Evolutionary conservation across 2,797 vertebrate genomes (phyloP).

Genomic region (Chloroceryle amazona): DNA sequence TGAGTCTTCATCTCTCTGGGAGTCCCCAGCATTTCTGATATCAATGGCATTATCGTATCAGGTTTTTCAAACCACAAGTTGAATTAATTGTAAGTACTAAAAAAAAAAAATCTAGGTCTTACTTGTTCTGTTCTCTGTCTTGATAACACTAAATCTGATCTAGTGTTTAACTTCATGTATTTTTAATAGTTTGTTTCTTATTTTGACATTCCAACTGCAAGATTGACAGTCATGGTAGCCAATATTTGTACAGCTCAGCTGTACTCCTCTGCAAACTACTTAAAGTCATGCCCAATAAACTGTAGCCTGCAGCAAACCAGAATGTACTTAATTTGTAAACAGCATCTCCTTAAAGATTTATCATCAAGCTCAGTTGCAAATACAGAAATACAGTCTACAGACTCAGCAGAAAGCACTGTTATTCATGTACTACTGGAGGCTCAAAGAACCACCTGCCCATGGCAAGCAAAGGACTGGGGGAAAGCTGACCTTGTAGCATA

Average conservation of each 20-base stretch:
- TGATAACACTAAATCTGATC: neutral
- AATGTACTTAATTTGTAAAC: neutral
- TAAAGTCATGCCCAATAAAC: neutral
- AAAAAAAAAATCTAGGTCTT: neutral
- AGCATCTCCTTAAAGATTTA: neutral
- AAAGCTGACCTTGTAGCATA: neutral
- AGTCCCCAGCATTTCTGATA: neutral
- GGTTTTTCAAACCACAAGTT: neutral
- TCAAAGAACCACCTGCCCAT: neutral
- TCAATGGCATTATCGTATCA: rapidly evolving
- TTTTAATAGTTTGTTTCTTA: neutral
- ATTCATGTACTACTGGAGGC: neutral
- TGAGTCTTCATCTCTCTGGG: neutral
- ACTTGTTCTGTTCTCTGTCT: neutral
- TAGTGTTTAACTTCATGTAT: neutral
- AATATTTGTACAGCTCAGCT: neutral
- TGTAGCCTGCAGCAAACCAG: neutral
- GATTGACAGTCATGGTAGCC: neutral
- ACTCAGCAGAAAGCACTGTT: neutral
- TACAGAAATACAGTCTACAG: neutral
- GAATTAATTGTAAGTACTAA: neutral
- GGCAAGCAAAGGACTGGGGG: neutral
- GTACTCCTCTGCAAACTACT: neutral
- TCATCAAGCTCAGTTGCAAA: neutral
- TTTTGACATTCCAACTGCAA: neutral